phyloP scores from a whole-genome alignment of 2,888 invertebrate genomes.

The Anoplius nigerrimus region DNA sequence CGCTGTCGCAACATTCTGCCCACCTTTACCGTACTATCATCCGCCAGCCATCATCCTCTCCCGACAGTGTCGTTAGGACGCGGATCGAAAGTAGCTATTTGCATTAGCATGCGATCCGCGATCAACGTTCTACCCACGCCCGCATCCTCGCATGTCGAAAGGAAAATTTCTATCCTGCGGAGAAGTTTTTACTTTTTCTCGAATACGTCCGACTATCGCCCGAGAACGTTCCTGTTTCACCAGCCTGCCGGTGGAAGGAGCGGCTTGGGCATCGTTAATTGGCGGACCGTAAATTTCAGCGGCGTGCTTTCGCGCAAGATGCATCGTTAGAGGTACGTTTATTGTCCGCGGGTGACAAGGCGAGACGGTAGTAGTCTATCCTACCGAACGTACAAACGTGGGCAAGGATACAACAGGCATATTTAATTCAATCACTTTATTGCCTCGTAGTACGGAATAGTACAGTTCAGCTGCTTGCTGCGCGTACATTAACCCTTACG shows the following conservation, averaged over 20 bases:
- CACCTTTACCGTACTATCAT: no score
- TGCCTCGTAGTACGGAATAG: constrained; percentile 24
- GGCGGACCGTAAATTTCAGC: neutral
- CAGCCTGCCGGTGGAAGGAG: neutral
- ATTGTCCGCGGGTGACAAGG: neutral
- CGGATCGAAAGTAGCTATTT: no score
- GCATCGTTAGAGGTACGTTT: neutral
- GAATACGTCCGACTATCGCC: neutral
- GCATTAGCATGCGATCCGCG: no score
- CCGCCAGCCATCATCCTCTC: no score
- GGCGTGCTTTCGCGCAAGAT: neutral
- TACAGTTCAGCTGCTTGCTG: constrained; percentile 20
- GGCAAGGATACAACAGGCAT: constrained; percentile 2
- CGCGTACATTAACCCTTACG: constrained; percentile 37
- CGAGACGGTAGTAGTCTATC: neutral
- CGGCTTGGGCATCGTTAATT: no score
- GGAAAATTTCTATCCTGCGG: constrained; percentile 27
- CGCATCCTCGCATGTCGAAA: constrained; percentile 6
- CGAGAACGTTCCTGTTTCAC: neutral
- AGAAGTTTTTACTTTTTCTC: constrained; percentile 19
- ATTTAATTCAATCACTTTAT: constrained; percentile 22
- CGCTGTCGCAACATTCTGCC: no score
- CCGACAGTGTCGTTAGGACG: no score
- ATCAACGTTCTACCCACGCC: neutral
- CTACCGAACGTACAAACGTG: neutral